A percentile compares a stretch with the other conserved stretches of the same genome.
Conservation (phyloP, 2,113 vertebrate species). For the Nothoprocta perdicaria region DNA sequence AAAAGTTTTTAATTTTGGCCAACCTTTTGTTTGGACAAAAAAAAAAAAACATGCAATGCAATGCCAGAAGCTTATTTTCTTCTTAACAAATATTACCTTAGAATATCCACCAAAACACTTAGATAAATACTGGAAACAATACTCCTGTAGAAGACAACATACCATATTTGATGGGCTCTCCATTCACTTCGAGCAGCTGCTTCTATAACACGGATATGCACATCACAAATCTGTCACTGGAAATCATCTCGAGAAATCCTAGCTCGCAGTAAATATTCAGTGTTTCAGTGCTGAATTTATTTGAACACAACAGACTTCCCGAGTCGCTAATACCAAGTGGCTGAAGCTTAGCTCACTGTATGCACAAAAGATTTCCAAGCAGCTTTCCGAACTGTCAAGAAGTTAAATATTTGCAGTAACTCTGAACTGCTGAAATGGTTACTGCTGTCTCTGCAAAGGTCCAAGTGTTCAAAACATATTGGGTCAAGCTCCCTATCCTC, state of each 20-base stretch:
- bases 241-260: conserved; percentile 9
- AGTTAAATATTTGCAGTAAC: not conserved
- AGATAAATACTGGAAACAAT: not conserved
- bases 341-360: not conserved
- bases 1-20: not conserved
- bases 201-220: not conserved
- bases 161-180: not conserved
- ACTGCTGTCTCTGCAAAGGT: not conserved
- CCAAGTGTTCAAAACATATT: not conserved
- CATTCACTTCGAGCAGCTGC: not conserved
- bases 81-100: not conserved
- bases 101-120: not conserved
- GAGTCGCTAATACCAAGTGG: not conserved
- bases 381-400: not conserved
- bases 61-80: not conserved
- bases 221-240: not conserved
- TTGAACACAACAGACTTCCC: not conserved
- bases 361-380: not conserved
- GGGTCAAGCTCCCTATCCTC: not conserved
- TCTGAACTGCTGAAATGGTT: not conserved
- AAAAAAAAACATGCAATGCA: not conserved
- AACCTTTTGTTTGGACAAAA: not conserved
- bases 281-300: not conserved
- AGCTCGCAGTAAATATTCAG: not conserved
- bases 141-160: not conserved